These are phyloP conservation scores for Noctuana brunneofusca DNA, from an alignment of 2,888 invertebrate genomes.

Conservation along the genomic window DNA sequence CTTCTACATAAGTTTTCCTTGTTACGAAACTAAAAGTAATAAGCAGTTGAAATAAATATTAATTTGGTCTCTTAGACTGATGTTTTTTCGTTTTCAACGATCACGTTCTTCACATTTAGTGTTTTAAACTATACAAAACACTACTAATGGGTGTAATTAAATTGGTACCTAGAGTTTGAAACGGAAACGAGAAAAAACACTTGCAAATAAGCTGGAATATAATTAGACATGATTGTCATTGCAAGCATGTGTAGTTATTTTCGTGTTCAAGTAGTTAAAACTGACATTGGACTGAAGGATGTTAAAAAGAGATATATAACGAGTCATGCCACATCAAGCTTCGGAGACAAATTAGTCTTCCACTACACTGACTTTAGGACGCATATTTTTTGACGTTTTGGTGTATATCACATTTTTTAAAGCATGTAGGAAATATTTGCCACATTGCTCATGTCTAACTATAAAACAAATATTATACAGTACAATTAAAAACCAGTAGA, in stretches of 20 bases:
- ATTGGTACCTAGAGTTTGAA: slow-evolving; percentile 13
- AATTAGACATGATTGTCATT: slow-evolving; percentile 35
- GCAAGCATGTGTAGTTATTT: slow-evolving; percentile 33
- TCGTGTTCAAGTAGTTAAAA: slow-evolving; percentile 45
- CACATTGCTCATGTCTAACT: no score
- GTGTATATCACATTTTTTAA: neutral
- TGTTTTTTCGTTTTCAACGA: neutral
- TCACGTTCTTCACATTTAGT: neutral
- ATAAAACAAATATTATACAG: no score
- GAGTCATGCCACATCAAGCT: slow-evolving; percentile 56
- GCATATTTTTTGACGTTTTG: neutral
- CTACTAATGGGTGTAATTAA: slow-evolving; percentile 3
- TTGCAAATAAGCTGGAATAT: slow-evolving; percentile 23
- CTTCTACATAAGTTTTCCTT: no score
- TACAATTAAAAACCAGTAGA: no score
- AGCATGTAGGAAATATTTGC: no score
- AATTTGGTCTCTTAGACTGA: neutral
- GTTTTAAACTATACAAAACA: neutral
- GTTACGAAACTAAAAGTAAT: no score
- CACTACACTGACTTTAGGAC: neutral
- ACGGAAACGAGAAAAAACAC: slow-evolving; percentile 30
- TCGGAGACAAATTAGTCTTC: slow-evolving; percentile 50
- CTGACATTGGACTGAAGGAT: slow-evolving; percentile 60
- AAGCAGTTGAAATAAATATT: neutral
- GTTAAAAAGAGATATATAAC: slow-evolving; percentile 46